Evolutionary conservation across 2,888 invertebrate genomes (phyloP).

Genomic region (Mythimna albipuncta): DNA sequence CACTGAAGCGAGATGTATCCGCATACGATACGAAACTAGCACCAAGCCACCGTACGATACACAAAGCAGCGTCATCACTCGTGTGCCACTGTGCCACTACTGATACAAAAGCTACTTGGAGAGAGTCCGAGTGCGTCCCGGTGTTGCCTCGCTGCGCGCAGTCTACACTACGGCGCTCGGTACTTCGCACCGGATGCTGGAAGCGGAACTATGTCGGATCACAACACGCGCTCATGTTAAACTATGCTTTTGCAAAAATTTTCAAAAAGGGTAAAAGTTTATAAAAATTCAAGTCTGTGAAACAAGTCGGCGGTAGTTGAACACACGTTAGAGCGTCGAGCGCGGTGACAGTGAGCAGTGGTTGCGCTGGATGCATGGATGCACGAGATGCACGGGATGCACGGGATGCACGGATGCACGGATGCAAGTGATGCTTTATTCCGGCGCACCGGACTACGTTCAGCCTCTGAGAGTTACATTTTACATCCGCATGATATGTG

Average conservation of each 20-base stretch:
- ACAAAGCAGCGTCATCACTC: constrained; percentile 76
- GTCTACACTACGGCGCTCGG: constrained; percentile 62
- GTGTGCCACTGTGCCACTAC: constrained; percentile 62
- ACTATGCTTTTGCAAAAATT: constrained; percentile 80
- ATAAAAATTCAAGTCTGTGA: constrained; percentile 84
- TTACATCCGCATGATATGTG: constrained; percentile 89
- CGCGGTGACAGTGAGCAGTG: constrained; percentile 72
- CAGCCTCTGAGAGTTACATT: constrained; percentile 84
- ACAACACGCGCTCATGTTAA: constrained; percentile 76
- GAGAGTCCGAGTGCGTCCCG: constrained; percentile 40
- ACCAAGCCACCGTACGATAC: constrained; percentile 88
- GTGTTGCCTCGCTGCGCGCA: constrained; percentile 38
- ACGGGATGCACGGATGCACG: constrained; percentile 59
- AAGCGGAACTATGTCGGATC: constrained; percentile 54
- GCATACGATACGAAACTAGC: constrained; percentile 85
- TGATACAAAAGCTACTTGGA: constrained; percentile 82
- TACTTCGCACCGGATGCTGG: constrained; percentile 48
- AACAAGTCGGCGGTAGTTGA: constrained; percentile 75
- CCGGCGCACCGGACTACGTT: constrained; percentile 78
- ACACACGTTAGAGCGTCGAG: constrained; percentile 74
- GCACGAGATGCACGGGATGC: constrained; percentile 54
- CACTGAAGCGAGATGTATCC: constrained; percentile 87
- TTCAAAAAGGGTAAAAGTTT: constrained; percentile 85
- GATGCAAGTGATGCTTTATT: constrained; percentile 69
- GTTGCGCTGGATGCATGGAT: constrained; percentile 34